A percentile compares a stretch with the other conserved stretches of the same genome.
Evolutionary conservation across 2,113 vertebrate species (phyloP).

Genomic region (Boleophthalmus pectinirostris): DNA sequence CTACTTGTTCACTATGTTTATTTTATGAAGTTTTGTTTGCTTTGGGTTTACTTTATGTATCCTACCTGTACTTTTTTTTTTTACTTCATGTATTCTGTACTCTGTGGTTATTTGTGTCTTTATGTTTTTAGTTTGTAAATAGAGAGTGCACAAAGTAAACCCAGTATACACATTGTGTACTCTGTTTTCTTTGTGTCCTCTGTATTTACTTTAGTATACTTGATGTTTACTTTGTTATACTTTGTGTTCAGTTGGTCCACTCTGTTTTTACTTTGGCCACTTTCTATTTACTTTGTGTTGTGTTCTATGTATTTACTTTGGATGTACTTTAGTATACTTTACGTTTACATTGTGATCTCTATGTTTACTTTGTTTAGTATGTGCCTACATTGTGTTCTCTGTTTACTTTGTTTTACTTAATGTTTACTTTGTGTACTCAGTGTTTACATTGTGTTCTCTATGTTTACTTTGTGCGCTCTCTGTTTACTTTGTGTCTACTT

Average conservation of each 20-base stretch:
- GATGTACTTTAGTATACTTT: background rate
- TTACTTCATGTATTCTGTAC: background rate
- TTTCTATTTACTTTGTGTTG: background rate
- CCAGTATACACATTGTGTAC: too few species aligned
- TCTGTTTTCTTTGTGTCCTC: too few species aligned
- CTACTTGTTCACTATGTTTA: background rate
- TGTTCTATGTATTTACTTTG: background rate
- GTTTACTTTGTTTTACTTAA: background rate
- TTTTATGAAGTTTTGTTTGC: background rate
- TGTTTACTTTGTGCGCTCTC: background rate
- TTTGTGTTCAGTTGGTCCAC: background rate
- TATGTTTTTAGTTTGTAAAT: too few species aligned
- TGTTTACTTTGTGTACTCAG: background rate
- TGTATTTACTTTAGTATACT: too few species aligned
- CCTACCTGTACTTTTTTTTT: background rate
- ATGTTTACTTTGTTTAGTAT: background rate
- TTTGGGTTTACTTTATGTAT: too few species aligned
- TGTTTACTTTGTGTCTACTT: too few species aligned
- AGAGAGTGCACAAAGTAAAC: too few species aligned
- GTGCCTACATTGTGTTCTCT: too few species aligned
- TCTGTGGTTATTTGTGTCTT: background rate
- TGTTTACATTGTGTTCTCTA: background rate
- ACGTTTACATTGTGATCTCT: background rate
- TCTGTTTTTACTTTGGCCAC: background rate
- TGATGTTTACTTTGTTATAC: too few species aligned